Percentiles rank a stretch among this genome's conserved stretches.
These are phyloP conservation scores for Pogona vitticeps DNA, from an alignment of 2,113 vertebrate genomes.

Conservation along the genomic window DNA sequence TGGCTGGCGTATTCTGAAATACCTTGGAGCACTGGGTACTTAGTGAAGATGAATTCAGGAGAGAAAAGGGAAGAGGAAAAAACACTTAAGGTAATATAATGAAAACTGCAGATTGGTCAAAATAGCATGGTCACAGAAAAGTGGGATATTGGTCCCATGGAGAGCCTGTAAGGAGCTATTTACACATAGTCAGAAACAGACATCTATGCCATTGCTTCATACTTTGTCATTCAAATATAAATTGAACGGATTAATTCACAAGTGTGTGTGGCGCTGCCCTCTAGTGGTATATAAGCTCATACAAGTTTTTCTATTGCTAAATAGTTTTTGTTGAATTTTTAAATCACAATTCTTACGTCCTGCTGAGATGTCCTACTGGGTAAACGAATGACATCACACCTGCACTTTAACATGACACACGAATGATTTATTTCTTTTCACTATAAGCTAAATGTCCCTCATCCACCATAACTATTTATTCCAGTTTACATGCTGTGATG, in stretches of 20 bases:
- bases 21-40: constrained; percentile 90
- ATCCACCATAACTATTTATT: too few relatives aligned
- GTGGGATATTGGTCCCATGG: rapidly evolving
- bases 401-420: too few relatives aligned
- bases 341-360: neutral
- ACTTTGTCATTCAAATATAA: rapidly evolving
- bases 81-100: constrained; percentile 42
- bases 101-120: neutral
- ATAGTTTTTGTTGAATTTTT: neutral
- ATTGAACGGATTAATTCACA: neutral
- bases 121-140: rapidly evolving
- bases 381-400: neutral
- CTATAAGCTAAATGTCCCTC: too few relatives aligned
- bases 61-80: constrained; percentile 51
- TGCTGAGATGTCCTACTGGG: rapidly evolving
- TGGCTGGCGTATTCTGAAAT: constrained; percentile 86
- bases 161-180: neutral
- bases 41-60: constrained; percentile 63
- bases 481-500: too few relatives aligned
- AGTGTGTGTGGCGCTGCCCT: neutral
- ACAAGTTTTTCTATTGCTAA: neutral
- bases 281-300: neutral
- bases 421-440: neutral
- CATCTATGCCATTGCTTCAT: neutral
- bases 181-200: neutral